Conservation (phyloP, 2,113 vertebrate species). For the Benitochromis conjunctus region DNA sequence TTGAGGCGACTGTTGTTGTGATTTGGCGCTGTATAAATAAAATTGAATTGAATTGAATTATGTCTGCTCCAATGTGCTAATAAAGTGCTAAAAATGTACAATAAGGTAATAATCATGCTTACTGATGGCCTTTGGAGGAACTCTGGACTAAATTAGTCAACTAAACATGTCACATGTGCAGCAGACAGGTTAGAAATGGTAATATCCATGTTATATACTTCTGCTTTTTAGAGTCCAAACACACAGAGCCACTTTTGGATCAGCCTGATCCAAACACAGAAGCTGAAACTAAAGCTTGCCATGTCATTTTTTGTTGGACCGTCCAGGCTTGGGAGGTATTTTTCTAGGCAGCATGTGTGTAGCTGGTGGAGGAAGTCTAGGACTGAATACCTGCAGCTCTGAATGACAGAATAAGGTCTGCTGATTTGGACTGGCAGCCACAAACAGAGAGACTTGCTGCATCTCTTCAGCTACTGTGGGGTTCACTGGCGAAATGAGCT, state of each 20-base stretch:
- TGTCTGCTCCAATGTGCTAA: background rate
- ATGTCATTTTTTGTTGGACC: background rate
- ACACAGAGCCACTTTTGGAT: background rate
- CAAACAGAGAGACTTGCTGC: background rate
- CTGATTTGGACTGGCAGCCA: background rate
- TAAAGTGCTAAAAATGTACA: background rate
- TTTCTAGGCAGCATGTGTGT: background rate
- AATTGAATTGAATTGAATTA: no score
- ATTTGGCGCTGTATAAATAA: no score
- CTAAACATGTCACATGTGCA: background rate
- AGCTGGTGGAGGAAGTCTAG: background rate
- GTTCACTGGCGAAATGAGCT: background rate
- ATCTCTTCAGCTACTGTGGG: background rate
- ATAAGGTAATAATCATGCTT: background rate
- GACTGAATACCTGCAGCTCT: background rate
- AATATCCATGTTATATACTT: background rate
- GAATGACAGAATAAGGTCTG: constrained; percentile 46
- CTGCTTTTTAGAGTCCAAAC: background rate
- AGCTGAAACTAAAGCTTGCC: background rate
- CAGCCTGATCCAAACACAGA: background rate
- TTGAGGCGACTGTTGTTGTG: no score
- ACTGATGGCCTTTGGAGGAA: background rate
- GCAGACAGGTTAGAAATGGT: background rate
- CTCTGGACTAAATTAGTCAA: background rate
- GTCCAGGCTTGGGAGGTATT: background rate